Percentiles rank a stretch among this genome's conserved stretches.
Evolutionary conservation across 2,113 vertebrate genomes (phyloP).

Genomic region (Heterocephalus glaber): DNA sequence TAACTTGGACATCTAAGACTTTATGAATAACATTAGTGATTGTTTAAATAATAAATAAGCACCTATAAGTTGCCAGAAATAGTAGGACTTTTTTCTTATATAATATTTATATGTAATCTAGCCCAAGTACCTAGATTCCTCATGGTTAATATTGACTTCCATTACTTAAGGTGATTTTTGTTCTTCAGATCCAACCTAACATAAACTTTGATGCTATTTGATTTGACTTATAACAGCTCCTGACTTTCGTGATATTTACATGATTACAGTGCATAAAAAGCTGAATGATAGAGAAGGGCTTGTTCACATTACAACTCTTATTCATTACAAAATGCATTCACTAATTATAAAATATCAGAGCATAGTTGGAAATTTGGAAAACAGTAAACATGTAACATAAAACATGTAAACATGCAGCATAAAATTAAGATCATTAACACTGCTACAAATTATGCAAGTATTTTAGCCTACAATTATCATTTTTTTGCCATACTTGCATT

Average conservation of each 20-base stretch:
- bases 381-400: not conserved
- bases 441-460: not conserved
- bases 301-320: not conserved
- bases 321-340: not conserved
- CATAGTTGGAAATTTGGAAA: not conserved
- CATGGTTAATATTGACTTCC: conserved; percentile 12
- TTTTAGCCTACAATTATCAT: not conserved
- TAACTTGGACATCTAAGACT: not conserved
- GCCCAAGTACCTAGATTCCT: not conserved
- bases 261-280: not conserved
- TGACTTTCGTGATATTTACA: not conserved
- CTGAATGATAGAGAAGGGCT: not conserved
- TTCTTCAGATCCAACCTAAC: conserved; percentile 19
- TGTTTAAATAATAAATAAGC: not conserved
- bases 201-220: not conserved
- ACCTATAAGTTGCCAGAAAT: not conserved
- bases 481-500: not conserved
- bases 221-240: not conserved
- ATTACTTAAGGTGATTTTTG: not conserved
- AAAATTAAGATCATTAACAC: conserved; percentile 1
- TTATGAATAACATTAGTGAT: not conserved
- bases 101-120: not conserved
- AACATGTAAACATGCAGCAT: not conserved
- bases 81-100: not conserved
- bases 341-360: not conserved